Percentiles rank a stretch among this genome's conserved stretches.
Conservation (phyloP, 2,797 vertebrate genomes). For the Lophotriccus pileatus region DNA sequence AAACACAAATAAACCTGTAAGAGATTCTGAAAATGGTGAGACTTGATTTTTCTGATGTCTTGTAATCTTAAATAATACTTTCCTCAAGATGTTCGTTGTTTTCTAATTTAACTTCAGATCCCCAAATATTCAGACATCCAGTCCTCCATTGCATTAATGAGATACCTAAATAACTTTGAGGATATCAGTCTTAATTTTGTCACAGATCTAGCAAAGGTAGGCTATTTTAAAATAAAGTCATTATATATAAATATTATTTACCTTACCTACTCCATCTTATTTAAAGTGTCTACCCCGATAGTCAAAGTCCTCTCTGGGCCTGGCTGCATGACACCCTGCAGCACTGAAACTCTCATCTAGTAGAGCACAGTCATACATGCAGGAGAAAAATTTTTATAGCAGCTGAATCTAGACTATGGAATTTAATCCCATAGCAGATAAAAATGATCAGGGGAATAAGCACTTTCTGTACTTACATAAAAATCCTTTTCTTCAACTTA, state of each 20-base stretch:
- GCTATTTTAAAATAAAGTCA: not conserved
- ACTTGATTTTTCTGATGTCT: not conserved
- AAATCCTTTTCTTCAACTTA: constrained; percentile 8
- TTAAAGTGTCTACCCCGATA: not conserved
- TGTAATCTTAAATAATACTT: not conserved
- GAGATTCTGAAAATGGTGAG: not conserved
- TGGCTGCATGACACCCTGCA: not conserved
- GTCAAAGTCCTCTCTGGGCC: not conserved
- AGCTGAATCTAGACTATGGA: not conserved
- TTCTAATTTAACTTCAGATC: not conserved
- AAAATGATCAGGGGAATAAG: constrained; percentile 17
- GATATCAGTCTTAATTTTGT: not conserved
- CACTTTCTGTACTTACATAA: constrained; percentile 12
- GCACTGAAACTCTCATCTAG: not conserved
- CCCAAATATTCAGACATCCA: not conserved
- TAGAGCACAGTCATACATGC: not conserved
- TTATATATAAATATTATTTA: not conserved
- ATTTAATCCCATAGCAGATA: constrained; percentile 18
- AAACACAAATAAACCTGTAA: not conserved
- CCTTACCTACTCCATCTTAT: not conserved
- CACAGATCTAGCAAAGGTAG: not conserved
- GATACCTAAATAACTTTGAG: not conserved
- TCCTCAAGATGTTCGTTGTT: not conserved
- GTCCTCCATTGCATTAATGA: not conserved
- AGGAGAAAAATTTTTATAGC: not conserved